Evolutionary conservation across 2,888 invertebrate species (phyloP), one percentile per base, ranked within the genome.

Genomic region (Sinodicranocentrus sp.): DNA sequence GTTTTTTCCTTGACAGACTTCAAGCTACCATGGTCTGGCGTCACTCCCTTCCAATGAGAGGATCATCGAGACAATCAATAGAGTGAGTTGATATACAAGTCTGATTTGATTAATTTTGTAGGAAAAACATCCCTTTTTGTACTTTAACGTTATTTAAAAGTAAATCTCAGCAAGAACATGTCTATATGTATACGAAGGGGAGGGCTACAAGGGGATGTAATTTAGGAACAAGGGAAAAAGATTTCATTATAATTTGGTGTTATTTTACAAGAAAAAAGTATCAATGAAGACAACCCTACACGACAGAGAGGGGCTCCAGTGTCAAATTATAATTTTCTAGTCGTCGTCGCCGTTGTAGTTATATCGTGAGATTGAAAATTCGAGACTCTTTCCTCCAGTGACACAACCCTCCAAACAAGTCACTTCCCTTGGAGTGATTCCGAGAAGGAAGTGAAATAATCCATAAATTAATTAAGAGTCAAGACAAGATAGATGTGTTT

Each of bases 61-160:
- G 52, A 88, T 88, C 63, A 88, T 88, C 39, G 85, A 88, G 76
- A 88, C 87, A 80, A 88, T 88, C 73, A 88, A 88, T 70, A 83
- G 87, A 84, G 87, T 88, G 80, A 86, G 87, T 82, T 44, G 25
- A 21, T 52, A 54, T 8, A 23, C 19, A 52, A 21, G 2, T 43
- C 15, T 6, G 10, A 52, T 44, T 44, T 25, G 5, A 15, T 44
- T 43, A 48, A 48, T 48, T 21, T 17, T 28, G 54, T 57, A 67
- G 39, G n/a, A 77, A 57, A 19, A 25, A 48, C 48, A 19, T n/a
- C n/a, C n/a, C n/a, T n/a, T n/a, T n/a, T n/a, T n/a, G n/a, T n/a
- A n/a, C n/a, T n/a, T n/a, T n/a, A n/a, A n/a, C n/a, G n/a, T n/a
- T n/a, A n/a, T n/a, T n/a, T n/a, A n/a, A n/a, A n/a, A n/a, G n/a